Evolutionary conservation across 2,797 vertebrate species (phyloP), one percentile per base, ranked within the genome.

Genomic region (Chelmon rostratus): DNA sequence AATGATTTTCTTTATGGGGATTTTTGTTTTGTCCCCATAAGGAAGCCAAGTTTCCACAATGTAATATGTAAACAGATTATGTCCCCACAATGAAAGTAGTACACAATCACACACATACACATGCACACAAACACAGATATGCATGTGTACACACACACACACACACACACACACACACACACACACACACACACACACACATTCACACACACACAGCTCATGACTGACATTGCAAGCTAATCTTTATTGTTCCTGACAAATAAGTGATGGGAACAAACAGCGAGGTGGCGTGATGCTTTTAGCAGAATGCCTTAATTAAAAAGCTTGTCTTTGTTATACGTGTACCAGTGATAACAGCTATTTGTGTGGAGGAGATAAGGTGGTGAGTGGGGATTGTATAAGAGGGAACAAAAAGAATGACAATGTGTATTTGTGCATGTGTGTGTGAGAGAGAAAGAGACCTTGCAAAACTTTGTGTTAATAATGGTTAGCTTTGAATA

Each of bases 261-360:
- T 52, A 78, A 70, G 40, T 79, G 50, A 50, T 56, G 40, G 68
- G 68, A 85, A 85, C 82, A 82, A 89, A 83, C 84, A 88, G 21
- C 54, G 0, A 38, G 11, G 12, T 63, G 49, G 21, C 54, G 1
- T 46, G 11, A 12, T 63, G 49, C 61, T 81, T 78, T 84, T 78
- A 73, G 84, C 73, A 50, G 38, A 86, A 64, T 19, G 7, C 25
- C 62, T 83, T 91, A 91, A 92, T 91, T 91, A 89, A 92, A 90
- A 82, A 65, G 54, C 11, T 33, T 53, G 72, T 74, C 81, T 88
- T 65, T 78, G 83, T 86, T 78, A 54, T 61, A 86, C 66, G 46
- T 78, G 69, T 28, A 18, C 63, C 58, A 35, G 50, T 21, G 76
- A 84, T 81, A 85, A 82, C 28, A 71, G 70, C 52, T 76, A 53